Evolutionary conservation across 2,888 invertebrate genomes (phyloP), one percentile per base, ranked within the genome.

Genomic region (Polietes domitor): DNA sequence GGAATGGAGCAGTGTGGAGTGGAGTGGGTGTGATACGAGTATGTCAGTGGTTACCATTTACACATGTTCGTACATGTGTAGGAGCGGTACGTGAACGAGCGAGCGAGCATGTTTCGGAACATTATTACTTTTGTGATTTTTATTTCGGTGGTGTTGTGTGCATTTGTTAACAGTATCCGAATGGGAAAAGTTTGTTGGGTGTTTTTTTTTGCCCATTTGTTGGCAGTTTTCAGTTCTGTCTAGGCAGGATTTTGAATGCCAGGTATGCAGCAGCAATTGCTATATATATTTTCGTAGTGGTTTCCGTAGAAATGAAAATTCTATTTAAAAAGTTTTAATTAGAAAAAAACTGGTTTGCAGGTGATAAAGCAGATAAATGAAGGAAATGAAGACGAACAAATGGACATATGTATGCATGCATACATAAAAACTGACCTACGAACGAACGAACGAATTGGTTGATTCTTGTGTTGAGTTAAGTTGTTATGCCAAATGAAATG

Each of bases 41-140:
- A 55, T 58, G 58, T 58, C 26, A 24, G 58, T 58, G 58, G 58
- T 58, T 58, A 58, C 12, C 58, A 58, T n/a, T 2, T 41, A 12
- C 41, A 47, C 47, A 47, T 47, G 47, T 15, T 0, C n/a, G n/a
- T n/a, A n/a, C n/a, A 47, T 47, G 41, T 7, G 2, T 2, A 41
- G 41, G 6, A 41, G 41, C 12, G 2, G 41, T 7, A 41, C 41
- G 15, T 32, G 63, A 26, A 26, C 21, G 55, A 21, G 55, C 12
- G 24, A 55, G 55, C 6, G n/a, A 47, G n/a, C 12, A 32, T 28
- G 32, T 41, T 43, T 43, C 19, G 24, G 21, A 68, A 41, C 15
- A 41, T 68, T 68, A 68, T 68, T 68, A 68, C 68, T 43, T 68
- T 68, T 68, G 12, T 68, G 68, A 68, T 43, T 68, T 68, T 68